Evolutionary conservation across 1,140 invertebrate genomes (phyloP), one percentile per base, ranked within the genome.

Genomic region (Araneus ventricosus): DNA sequence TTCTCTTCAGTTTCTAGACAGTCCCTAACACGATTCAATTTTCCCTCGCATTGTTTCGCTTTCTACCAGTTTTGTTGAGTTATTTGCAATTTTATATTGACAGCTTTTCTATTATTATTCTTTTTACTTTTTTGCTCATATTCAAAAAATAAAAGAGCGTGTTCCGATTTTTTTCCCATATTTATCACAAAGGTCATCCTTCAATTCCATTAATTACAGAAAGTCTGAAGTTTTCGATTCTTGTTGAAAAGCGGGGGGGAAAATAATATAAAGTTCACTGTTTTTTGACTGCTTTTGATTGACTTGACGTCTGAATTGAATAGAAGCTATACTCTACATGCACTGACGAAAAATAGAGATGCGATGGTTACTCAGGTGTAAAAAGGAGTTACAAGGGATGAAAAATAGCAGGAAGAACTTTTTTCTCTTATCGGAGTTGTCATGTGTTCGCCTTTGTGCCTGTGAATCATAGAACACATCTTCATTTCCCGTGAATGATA

Each of bases 181-280:
- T 93, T 93, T 93, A 93, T 93, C 85, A 61, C 85, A 79, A 87
- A 93, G 84, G 91, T 93, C 91, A 93, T 93, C 91, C 91, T 93
- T 93, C 91, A 93, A 88, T 93, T 93, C 79, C 85, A 88, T 93
- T 93, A 93, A 93, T 93, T 93, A 93, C 86, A 88, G 91, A 93
- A 93, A 93, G 91, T 93, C 82, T 93, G 91, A 88, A 93, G 91
- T 93, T 93, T 87, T 93, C 67, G 82, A 93, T 93, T 93, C 84
- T 79, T 63, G 91, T 80, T 93, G 91, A 93, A 93, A 86, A 61
- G 85, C 27, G n/a, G 41, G 22, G 41, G 41, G 59, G n/a, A 24
- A 30, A 63, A 86, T 75, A 87, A 79, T 75, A 75, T 41, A 67
- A 93, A 57, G 90, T 86, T 92, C 90, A 27, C n/a, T 87, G 84